Base-by-base conservation (phyloP, 2,113 vertebrate species). In the Lonchura striata region DNA sequence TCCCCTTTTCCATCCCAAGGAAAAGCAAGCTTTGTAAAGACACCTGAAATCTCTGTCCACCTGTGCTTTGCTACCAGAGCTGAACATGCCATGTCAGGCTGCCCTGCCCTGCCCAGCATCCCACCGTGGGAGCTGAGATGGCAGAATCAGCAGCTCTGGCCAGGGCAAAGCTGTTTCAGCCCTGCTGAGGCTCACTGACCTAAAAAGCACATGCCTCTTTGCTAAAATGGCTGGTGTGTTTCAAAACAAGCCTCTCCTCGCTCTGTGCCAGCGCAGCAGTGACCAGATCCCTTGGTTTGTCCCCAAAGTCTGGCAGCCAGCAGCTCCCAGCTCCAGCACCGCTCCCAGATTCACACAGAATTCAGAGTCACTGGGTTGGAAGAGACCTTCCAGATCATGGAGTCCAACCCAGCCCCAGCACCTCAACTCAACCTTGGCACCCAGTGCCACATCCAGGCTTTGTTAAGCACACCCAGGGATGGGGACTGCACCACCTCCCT, bases 141-240 rank as follows among this genome's bases (percentile, higher is more conserved):
- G 33, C 47, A 20, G 3, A 68, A 47, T 2, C 35, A 56, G 24
- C 31, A 74, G 15, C 7, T 3, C 31, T 23, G 33, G 24, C 31
- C 49, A 61, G 22, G 18, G 30, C 22, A 24, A 81, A 24, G 20
- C 41, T 72, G 1, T 42, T 60, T 19, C 37, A 83, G 44, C 59
- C 54, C 41, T 60, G 8, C 27, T 0, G 5, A 39, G 41, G 21
- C 24, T 84, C 59, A 4, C 54, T 65, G 42, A 60, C 41, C 44
- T 24, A 76, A 35, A 72, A 39, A 39, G 6, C 30, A 25, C 1
- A 0, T 21, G 3, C 2, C 11, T 9, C 50, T 49, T 27, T 31
- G 39, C 37, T 54, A 22, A 35, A 50, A 72, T 23, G 20, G 16
- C 22, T 30, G 15, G 19, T 23, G 22, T 9, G 5, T 56, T 82